phyloP scores from a whole-genome alignment of 2,113 vertebrate genomes.

The Dicaeum eximium region DNA sequence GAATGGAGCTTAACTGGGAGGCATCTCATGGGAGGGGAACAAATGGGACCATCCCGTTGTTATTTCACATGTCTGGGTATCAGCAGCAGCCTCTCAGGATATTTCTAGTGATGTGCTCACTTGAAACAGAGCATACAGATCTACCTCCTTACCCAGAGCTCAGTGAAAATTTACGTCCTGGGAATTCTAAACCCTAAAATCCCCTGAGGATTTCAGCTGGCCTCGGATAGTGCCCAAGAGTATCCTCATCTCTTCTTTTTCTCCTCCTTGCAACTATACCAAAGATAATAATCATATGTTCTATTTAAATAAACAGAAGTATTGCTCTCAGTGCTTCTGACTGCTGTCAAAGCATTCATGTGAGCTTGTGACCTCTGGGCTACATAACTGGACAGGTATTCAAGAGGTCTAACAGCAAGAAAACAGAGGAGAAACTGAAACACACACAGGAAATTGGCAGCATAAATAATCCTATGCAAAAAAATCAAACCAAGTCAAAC shows the following conservation, averaged over 20 bases:
- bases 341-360: background rate
- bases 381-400: background rate
- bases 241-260: background rate
- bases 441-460: background rate
- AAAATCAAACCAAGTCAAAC: too few relatives aligned
- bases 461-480: background rate
- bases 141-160: background rate
- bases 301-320: slow-evolving; percentile 4
- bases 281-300: slow-evolving; percentile 5
- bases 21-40: background rate
- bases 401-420: background rate
- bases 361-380: background rate
- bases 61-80: background rate
- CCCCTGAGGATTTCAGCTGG: background rate
- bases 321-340: background rate
- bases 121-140: background rate
- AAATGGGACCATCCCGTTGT: background rate
- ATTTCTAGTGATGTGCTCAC: background rate
- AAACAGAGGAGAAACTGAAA: background rate
- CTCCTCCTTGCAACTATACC: background rate
- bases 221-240: background rate
- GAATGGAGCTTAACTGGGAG: background rate
- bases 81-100: background rate
- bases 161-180: slow-evolving; percentile 5
- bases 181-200: slow-evolving; percentile 10